phyloP scores from a whole-genome alignment of 2,113 vertebrate genomes.

The Pygoscelis antarcticus region DNA sequence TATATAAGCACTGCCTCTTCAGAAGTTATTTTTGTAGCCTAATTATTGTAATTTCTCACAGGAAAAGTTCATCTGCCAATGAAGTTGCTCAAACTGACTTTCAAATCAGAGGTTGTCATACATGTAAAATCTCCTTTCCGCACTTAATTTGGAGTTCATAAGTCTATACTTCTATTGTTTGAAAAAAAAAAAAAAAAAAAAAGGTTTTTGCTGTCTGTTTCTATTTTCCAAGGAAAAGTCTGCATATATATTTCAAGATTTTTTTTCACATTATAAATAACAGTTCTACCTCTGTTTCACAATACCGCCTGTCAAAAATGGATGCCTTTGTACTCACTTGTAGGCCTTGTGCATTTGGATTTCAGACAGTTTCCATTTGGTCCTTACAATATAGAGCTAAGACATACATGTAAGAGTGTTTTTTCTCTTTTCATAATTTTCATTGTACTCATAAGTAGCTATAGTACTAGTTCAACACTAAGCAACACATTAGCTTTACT shows the following conservation, averaged over 20 bases:
- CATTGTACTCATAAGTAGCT: neutral
- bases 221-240: neutral
- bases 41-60: conserved; percentile 35
- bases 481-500: neutral
- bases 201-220: neutral
- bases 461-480: neutral
- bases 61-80: conserved; percentile 15
- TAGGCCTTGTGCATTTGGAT: neutral
- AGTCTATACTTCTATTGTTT: neutral
- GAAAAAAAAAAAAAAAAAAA: neutral
- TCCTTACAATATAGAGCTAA: neutral
- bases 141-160: neutral
- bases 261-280: neutral
- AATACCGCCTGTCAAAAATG: neutral
- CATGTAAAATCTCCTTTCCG: neutral
- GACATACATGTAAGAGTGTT: neutral
- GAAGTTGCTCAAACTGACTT: conserved; percentile 4
- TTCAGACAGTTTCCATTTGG: neutral
- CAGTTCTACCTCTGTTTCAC: neutral
- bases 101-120: neutral
- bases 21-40: conserved; percentile 31
- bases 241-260: neutral
- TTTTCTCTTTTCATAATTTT: neutral
- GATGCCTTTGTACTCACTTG: neutral
- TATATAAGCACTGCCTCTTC: neutral